A percentile compares a stretch with the other conserved stretches of the same genome.
These are phyloP conservation scores for Aphodius granarius DNA, from an alignment of 2,888 invertebrate genomes.

Conservation along the genomic window DNA sequence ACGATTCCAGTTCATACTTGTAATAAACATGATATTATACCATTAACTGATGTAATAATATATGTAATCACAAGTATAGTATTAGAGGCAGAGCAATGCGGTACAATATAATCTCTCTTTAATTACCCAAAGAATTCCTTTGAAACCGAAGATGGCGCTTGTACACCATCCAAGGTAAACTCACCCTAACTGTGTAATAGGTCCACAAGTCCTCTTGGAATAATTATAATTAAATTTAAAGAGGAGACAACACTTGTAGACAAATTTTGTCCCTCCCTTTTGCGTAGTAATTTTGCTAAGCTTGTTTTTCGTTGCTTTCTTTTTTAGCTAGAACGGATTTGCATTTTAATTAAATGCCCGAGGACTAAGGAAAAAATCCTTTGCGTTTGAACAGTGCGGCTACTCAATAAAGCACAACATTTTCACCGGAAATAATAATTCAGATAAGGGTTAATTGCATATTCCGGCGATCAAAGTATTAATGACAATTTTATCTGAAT, in stretches of 20 bases:
- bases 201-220: neutral
- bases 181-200: neutral
- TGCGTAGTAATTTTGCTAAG: neutral
- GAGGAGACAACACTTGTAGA: neutral
- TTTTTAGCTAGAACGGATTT: neutral
- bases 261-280: neutral
- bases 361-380: neutral
- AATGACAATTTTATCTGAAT: too few relatives aligned
- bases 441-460: too few relatives aligned
- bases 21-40: too few relatives aligned
- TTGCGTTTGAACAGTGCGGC: neutral
- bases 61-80: neutral
- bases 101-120: neutral
- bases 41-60: neutral
- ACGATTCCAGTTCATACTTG: too few relatives aligned
- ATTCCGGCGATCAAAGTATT: too few relatives aligned
- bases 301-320: neutral
- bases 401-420: neutral
- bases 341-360: neutral
- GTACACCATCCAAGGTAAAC: neutral
- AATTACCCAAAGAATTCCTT: neutral
- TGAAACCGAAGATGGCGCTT: neutral
- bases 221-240: neutral
- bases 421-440: too few relatives aligned
- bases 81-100: neutral